Conservation (phyloP, 1,140 invertebrate genomes). For the Heliothis virescens region DNA sequence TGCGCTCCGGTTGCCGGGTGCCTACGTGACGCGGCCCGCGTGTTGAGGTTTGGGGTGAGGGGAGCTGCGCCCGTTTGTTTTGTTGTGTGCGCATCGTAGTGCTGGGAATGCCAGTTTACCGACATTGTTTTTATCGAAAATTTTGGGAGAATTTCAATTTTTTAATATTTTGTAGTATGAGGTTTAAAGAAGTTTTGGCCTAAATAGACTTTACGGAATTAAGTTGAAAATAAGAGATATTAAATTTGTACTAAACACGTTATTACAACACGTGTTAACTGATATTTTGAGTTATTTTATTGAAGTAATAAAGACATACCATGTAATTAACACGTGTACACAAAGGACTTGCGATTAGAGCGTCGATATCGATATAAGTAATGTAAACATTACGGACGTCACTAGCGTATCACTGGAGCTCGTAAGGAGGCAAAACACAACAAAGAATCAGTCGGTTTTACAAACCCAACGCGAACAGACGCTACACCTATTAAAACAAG, state of each 20-base stretch:
- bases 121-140: constrained; percentile 59
- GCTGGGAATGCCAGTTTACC: constrained; percentile 20
- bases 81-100: constrained; percentile 71
- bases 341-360: neutral
- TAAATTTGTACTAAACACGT: no score
- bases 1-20: constrained; percentile 59
- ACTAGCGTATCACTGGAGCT: constrained; percentile 71
- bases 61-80: constrained; percentile 72
- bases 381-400: constrained; percentile 78
- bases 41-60: constrained; percentile 62
- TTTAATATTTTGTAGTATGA: neutral
- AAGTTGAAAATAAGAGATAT: no score
- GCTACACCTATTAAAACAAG: constrained; percentile 43
- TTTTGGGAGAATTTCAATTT: neutral
- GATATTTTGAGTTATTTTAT: neutral
- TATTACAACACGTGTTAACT: no score
- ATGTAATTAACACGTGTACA: neutral
- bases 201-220: no score
- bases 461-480: constrained; percentile 70
- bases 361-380: constrained; percentile 75
- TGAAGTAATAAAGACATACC: neutral
- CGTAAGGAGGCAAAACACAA: constrained; percentile 78
- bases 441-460: constrained; percentile 85
- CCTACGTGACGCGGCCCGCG: constrained; percentile 82
- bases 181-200: neutral